These are phyloP conservation scores for Callimico goeldii DNA, from an alignment of 2,797 vertebrate species.

Conservation along the genomic window DNA sequence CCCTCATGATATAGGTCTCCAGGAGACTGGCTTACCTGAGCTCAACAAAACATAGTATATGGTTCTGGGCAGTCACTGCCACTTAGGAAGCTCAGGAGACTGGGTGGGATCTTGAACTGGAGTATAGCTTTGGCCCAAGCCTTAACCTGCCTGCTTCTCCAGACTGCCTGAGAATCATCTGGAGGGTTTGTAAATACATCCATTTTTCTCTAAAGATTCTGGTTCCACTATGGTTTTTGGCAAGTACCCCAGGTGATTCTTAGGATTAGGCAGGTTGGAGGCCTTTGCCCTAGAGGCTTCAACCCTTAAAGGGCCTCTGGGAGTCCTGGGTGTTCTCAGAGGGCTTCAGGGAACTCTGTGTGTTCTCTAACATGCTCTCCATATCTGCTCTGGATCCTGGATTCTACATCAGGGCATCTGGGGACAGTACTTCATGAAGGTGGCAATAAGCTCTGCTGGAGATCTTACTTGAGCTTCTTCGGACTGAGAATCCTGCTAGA, in stretches of 20 bases:
- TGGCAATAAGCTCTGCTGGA: neutral
- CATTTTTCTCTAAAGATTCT: neutral
- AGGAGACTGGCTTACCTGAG: neutral
- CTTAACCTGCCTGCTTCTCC: neutral
- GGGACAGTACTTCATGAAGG: neutral
- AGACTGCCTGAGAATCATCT: neutral
- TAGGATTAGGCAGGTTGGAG: neutral
- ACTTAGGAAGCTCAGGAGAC: neutral
- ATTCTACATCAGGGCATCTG: neutral
- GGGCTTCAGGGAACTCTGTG: too few relatives aligned
- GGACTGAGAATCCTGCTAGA: neutral
- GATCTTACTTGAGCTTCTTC: neutral
- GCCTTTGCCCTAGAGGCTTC: neutral
- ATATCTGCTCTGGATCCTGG: neutral
- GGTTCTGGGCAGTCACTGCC: neutral
- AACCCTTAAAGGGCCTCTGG: neutral
- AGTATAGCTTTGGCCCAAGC: neutral
- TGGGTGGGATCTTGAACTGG: neutral
- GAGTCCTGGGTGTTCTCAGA: neutral
- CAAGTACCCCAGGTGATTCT: neutral
- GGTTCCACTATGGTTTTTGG: neutral
- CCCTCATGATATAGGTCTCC: neutral
- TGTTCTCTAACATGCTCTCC: neutral
- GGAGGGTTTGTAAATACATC: neutral
- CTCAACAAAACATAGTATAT: neutral